Conservation (phyloP, 2,113 vertebrate species). For the Phasianus colchicus region DNA sequence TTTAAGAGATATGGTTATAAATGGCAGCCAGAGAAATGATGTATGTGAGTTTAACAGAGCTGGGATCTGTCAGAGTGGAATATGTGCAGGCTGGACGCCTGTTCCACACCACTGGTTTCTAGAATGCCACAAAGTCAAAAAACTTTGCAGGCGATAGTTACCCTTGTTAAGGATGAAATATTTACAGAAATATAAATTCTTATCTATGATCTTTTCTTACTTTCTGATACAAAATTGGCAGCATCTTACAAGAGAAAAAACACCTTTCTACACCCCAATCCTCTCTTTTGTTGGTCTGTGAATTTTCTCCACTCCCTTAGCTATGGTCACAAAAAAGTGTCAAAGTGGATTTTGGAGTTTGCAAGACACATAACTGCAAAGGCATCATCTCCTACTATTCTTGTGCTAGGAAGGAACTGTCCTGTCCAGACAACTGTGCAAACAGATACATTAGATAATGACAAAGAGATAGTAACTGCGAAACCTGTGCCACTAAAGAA, state of each 20-base stretch:
- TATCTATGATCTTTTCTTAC: neutral
- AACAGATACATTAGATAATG: neutral
- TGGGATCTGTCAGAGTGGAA: neutral
- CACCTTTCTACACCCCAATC: neutral
- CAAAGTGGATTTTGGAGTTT: neutral
- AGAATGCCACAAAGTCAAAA: neutral
- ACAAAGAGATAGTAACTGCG: neutral
- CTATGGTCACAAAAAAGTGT: neutral
- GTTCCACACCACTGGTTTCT: neutral
- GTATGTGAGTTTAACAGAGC: neutral
- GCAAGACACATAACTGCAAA: neutral
- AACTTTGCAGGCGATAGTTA: neutral
- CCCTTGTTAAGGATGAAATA: neutral
- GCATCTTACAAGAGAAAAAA: neutral
- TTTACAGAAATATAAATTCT: neutral
- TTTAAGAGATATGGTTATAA: neutral
- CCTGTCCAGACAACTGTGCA: neutral
- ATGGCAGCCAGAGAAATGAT: neutral
- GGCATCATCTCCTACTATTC: neutral
- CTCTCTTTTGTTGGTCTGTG: neutral
- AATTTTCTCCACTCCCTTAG: neutral
- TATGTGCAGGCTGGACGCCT: neutral
- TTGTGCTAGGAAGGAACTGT: neutral
- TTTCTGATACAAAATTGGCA: neutral
- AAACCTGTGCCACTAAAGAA: neutral